Base-by-base conservation (phyloP, 2,888 invertebrate genomes). In the Nebria brevicollis region DNA sequence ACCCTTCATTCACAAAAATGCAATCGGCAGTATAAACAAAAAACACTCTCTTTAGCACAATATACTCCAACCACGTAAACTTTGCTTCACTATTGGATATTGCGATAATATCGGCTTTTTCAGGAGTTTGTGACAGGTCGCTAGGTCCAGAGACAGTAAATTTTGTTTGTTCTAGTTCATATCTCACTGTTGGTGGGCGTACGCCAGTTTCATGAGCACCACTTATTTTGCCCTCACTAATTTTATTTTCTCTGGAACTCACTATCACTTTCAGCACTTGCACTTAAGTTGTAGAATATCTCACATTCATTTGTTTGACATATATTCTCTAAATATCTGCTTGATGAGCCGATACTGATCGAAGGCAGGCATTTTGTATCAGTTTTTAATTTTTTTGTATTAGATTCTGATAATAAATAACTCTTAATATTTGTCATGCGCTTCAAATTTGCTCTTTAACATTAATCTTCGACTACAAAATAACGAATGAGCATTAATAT, bases 11-110 rank as follows among this genome's bases (percentile, higher is more conserved):
- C 20, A 20, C 20, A 20, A 20, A 20, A 20, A 20, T 20, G 20
- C 20, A 75, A 2, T 75, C 75, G 54, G 75, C 1, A 0, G 20
- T 20, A 1, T 20, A 1, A 20, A 1, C 20, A 20, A 20, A 20
- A 20, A 20, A 77, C 75, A 75, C 25, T 75, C 65, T 75, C 54
- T 75, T 75, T 75, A 75, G 54, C n/a, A 75, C 77, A 34, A 68
- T 77, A 77, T 66, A 77, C 68, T 66, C 77, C 66, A 77, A 77
- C 68, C 77, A 77, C 34, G 77, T 66, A 77, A 66, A 75, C 64
- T n/a, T 75, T 75, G 75, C 20, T 75, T 64, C 8, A 64, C 64
- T 75, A 2, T 54, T 64, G 75, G 75, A 64, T 75, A 75, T 20
- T 64, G 75, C 54, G 75, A 75, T 75, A 75, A 6, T 2, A 64